phyloP scores from a whole-genome alignment of 2,888 invertebrate genomes.

The Orchesella flavescens region DNA sequence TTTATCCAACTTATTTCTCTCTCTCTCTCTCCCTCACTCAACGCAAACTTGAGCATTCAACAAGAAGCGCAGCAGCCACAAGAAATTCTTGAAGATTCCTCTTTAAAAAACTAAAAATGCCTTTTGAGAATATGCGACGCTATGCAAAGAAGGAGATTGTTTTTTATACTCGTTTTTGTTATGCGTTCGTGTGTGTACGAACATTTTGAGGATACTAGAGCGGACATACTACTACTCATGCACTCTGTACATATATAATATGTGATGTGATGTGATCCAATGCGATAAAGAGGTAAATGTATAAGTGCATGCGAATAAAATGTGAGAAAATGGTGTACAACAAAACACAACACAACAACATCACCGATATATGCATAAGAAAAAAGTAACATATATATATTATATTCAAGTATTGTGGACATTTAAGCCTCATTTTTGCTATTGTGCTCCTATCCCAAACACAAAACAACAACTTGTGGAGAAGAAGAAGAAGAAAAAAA shows the following conservation, averaged over 20 bases:
- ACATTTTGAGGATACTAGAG: constrained; percentile 57
- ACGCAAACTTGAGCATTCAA: too few species aligned
- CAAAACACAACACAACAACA: too few species aligned
- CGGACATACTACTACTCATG: constrained; percentile 40
- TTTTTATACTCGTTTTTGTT: too few species aligned
- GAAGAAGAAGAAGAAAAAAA: constrained; percentile 1
- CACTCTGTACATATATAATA: too few species aligned
- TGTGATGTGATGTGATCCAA: background rate
- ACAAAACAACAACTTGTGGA: constrained; percentile 51
- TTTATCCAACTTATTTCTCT: too few species aligned
- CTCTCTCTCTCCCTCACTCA: too few species aligned
- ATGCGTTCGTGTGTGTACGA: background rate
- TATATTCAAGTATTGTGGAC: background rate
- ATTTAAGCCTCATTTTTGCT: background rate
- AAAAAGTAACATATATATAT: background rate
- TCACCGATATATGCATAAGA: background rate
- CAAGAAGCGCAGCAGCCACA: background rate
- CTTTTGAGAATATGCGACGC: background rate
- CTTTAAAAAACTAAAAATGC: background rate
- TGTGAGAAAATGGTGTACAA: constrained; percentile 36
- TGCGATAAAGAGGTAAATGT: background rate
- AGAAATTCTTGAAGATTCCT: background rate
- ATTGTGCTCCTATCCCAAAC: background rate
- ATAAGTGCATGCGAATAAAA: constrained; percentile 50
- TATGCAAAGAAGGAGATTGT: background rate